These are phyloP conservation scores for Chymomyza amoena DNA, from an alignment of 2,888 invertebrate genomes.

Conservation along the genomic window DNA sequence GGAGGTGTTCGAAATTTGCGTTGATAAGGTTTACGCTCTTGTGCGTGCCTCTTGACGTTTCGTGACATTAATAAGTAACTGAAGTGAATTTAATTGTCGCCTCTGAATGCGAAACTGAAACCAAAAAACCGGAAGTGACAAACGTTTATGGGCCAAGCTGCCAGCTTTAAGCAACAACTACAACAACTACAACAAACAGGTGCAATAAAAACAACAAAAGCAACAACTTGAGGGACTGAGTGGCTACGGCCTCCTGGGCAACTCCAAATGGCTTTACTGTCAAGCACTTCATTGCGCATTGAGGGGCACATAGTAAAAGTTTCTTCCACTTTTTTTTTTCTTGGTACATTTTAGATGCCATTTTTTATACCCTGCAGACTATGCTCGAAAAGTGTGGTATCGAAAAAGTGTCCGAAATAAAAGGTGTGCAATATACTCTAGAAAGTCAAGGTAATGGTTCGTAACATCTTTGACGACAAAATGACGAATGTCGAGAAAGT, in stretches of 20 bases:
- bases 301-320: slow-evolving; percentile 15
- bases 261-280: slow-evolving; percentile 1
- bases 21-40: slow-evolving; percentile 26
- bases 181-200: slow-evolving; percentile 26
- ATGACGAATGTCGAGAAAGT: too few relatives aligned
- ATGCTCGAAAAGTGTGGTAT: neutral
- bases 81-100: slow-evolving; percentile 71
- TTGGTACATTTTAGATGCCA: neutral
- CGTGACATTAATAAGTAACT: slow-evolving; percentile 63
- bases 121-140: slow-evolving; percentile 45
- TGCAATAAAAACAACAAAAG: neutral
- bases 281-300: slow-evolving; percentile 8
- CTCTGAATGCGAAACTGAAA: slow-evolving; percentile 29
- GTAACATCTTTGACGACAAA: too few relatives aligned
- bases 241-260: neutral
- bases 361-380: neutral
- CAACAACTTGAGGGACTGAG: neutral
- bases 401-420: neutral
- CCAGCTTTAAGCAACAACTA: neutral
- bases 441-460: too few relatives aligned
- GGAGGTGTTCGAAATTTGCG: neutral
- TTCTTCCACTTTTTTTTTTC: neutral
- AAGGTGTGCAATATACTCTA: neutral
- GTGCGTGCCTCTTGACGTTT: slow-evolving; percentile 64
- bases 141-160: slow-evolving; percentile 1